A percentile compares a stretch with the other conserved stretches of the same genome.
Conservation (phyloP, 2,888 invertebrate genomes). For the Coelinius sp. region DNA sequence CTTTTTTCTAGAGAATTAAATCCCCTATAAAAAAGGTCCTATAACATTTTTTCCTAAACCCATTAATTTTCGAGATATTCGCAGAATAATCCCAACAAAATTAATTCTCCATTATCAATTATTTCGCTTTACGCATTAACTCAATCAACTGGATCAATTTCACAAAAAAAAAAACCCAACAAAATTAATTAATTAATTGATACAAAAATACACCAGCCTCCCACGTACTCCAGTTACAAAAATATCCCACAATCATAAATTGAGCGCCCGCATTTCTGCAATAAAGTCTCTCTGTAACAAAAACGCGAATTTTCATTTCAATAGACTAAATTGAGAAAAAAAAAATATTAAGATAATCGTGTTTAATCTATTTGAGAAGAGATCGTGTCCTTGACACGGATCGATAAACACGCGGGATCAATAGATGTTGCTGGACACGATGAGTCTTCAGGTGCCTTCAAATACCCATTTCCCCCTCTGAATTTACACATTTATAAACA, state of each 20-base stretch:
- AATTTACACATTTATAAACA: background rate
- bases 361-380: background rate
- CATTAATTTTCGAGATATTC: background rate
- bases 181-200: background rate
- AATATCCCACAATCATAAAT: conserved; percentile 24
- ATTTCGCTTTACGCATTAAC: background rate
- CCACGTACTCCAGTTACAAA: background rate
- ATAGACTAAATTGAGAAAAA: background rate
- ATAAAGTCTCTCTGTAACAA: background rate
- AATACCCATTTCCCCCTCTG: background rate
- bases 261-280: conserved; percentile 34
- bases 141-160: background rate
- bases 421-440: background rate
- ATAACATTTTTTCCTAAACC: no score
- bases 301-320: background rate
- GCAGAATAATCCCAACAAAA: no score
- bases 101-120: background rate
- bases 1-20: no score
- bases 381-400: conserved; percentile 11
- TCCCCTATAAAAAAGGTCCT: no score
- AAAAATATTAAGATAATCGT: conserved; percentile 8
- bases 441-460: conserved; percentile 13
- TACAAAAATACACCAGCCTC: background rate
- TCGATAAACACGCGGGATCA: background rate
- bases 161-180: background rate